Percentiles rank a stretch among this genome's conserved stretches.
Conservation (phyloP, 2,113 vertebrate species). For the Misgurnus anguillicaudatus region DNA sequence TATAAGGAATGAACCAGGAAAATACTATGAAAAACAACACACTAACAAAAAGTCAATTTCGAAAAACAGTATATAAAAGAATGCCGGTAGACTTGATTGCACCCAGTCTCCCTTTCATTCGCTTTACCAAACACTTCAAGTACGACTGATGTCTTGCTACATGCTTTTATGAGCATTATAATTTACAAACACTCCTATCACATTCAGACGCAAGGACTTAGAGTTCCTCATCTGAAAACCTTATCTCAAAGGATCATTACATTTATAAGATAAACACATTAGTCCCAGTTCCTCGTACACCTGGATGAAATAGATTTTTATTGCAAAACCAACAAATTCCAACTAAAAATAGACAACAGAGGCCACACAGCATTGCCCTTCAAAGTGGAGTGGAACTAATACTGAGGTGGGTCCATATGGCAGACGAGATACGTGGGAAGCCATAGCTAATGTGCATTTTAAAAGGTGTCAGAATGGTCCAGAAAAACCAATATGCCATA, state of each 20-base stretch:
- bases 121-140: neutral
- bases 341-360: neutral
- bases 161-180: neutral
- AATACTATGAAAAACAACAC: too few species aligned
- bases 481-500: conserved; percentile 63
- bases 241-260: neutral
- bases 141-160: too few species aligned
- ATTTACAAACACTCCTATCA: neutral
- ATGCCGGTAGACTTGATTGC: too few species aligned
- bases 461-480: conserved; percentile 52
- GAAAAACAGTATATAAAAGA: too few species aligned
- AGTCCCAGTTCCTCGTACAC: neutral
- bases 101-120: neutral
- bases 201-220: neutral
- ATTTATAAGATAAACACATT: neutral
- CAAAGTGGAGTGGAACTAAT: conserved; percentile 68
- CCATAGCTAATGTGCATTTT: conserved; percentile 58
- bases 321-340: conserved; percentile 6
- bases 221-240: neutral
- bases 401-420: conserved; percentile 55
- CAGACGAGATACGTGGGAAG: conserved; percentile 51
- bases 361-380: conserved; percentile 29
- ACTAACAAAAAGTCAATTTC: too few species aligned
- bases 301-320: neutral
- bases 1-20: too few species aligned